Evolutionary conservation across 1,140 invertebrate species (phyloP).

Genomic region (Drosophila trapezifrons): DNA sequence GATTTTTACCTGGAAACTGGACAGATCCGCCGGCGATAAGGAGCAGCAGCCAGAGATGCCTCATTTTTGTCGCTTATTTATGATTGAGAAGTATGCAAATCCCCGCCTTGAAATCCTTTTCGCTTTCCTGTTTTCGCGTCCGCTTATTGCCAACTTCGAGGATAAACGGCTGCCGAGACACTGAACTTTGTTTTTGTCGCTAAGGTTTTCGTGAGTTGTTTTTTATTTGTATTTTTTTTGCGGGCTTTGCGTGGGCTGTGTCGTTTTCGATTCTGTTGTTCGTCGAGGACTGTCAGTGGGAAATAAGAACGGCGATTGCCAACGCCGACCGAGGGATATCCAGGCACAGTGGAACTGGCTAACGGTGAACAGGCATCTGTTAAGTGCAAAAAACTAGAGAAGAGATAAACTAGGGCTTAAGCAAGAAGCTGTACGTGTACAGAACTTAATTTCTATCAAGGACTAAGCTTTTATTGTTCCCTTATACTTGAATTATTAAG

Average conservation of each 20-base stretch:
- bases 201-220: slow-evolving; percentile 19
- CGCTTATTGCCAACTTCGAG: slow-evolving; percentile 34
- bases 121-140: slow-evolving; percentile 54
- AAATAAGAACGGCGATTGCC: slow-evolving; percentile 27
- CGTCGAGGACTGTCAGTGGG: slow-evolving; percentile 38
- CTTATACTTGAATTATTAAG: background rate
- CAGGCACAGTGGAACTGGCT: slow-evolving; percentile 26
- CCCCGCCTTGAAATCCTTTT: slow-evolving; percentile 40
- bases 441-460: too few relatives aligned
- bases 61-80: slow-evolving; percentile 42
- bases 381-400: background rate
- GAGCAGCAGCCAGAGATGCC: slow-evolving; percentile 59
- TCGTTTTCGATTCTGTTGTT: slow-evolving; percentile 45
- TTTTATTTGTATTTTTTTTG: slow-evolving; percentile 5
- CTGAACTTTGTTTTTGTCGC: slow-evolving; percentile 67
- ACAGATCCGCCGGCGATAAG: slow-evolving; percentile 56
- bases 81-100: slow-evolving; percentile 32
- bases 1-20: slow-evolving; percentile 58
- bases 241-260: slow-evolving; percentile 39
- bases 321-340: slow-evolving; percentile 36
- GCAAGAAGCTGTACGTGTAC: rapidly evolving
- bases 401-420: background rate
- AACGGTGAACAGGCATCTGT: background rate
- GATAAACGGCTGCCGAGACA: slow-evolving; percentile 54
- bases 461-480: too few relatives aligned